Percentiles rank a stretch among this genome's conserved stretches.
These are phyloP conservation scores for Gila orcuttii DNA, from an alignment of 2,113 vertebrate species.

Conservation along the genomic window DNA sequence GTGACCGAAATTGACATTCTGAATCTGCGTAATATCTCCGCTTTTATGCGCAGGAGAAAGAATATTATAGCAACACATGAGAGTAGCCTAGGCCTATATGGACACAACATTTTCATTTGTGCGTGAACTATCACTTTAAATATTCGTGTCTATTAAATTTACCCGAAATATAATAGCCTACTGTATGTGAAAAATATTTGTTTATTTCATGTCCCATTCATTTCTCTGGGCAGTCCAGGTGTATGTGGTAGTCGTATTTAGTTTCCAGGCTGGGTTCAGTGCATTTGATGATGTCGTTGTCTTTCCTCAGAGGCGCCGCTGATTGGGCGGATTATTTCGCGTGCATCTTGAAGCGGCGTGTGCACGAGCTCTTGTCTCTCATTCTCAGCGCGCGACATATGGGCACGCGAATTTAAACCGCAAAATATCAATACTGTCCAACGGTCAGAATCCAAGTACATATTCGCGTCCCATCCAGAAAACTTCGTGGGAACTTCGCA, in stretches of 20 bases:
- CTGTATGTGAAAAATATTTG: background rate
- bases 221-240: background rate
- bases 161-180: background rate
- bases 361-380: conserved; percentile 75
- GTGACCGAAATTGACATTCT: background rate
- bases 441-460: background rate
- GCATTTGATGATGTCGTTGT: conserved; percentile 1
- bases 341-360: conserved; percentile 61
- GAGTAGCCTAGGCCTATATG: background rate
- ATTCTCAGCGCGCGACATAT: conserved; percentile 31
- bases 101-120: background rate
- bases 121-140: background rate
- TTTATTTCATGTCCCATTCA: background rate
- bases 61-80: background rate
- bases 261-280: background rate
- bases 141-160: background rate
- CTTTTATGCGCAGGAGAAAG: background rate
- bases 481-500: conserved; percentile 26
- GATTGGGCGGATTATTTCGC: conserved; percentile 81
- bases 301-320: conserved; percentile 37
- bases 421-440: conserved; percentile 14
- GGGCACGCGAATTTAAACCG: conserved; percentile 38
- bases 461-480: background rate
- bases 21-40: background rate
- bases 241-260: background rate